A percentile compares a stretch with the other conserved stretches of the same genome.
These are phyloP conservation scores for Oligia strigilis DNA, from an alignment of 2,888 invertebrate species.

Conservation along the genomic window DNA sequence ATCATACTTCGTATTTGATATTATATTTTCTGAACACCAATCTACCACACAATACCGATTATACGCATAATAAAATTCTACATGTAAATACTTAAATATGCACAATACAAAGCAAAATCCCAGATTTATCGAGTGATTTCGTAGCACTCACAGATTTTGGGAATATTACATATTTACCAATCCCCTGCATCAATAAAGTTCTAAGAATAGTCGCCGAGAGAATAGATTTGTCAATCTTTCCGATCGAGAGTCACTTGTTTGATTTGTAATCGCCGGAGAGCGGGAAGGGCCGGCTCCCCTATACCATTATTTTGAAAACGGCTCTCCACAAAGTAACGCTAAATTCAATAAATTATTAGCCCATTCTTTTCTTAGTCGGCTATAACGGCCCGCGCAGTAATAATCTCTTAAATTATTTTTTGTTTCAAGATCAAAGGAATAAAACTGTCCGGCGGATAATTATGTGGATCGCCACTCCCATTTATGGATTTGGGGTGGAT, in stretches of 20 bases:
- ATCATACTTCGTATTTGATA: neutral
- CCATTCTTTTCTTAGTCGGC: constrained; percentile 45
- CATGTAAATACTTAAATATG: constrained; percentile 8
- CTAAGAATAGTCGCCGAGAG: constrained; percentile 23
- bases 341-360: constrained; percentile 59
- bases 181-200: constrained; percentile 35
- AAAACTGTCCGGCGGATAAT: constrained; percentile 31
- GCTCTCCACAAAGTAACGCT: constrained; percentile 49
- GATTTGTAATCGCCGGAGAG: constrained; percentile 56
- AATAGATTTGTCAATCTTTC: constrained; percentile 52
- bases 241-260: constrained; percentile 56
- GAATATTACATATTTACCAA: constrained; percentile 41
- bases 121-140: neutral
- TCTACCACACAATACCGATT: neutral
- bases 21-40: neutral
- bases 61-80: constrained; percentile 4
- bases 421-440: constrained; percentile 49
- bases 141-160: constrained; percentile 18
- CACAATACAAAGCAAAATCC: neutral
- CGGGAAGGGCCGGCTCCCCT: constrained; percentile 17
- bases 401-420: constrained; percentile 51
- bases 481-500: constrained; percentile 3
- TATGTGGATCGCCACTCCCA: constrained; percentile 19
- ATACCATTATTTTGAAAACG: constrained; percentile 55
- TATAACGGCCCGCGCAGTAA: constrained; percentile 35